phyloP scores from a whole-genome alignment of 2,113 vertebrate species.

The Petroica traversi region DNA sequence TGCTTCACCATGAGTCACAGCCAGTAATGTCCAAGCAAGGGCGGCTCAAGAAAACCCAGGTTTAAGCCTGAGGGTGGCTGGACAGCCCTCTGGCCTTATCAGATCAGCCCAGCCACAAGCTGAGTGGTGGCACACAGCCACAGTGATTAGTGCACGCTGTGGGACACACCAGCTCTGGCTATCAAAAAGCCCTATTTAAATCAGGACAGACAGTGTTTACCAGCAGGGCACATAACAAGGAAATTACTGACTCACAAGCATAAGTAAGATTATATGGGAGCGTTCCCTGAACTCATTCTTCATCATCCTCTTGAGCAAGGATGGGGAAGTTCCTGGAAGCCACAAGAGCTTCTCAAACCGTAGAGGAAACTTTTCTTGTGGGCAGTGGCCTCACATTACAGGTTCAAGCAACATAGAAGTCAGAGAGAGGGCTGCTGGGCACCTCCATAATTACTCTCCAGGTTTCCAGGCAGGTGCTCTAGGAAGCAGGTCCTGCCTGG shows the following conservation, averaged over 20 bases:
- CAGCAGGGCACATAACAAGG: slow-evolving; percentile 5
- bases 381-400: not conserved
- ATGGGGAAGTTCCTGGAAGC: slow-evolving; percentile 24
- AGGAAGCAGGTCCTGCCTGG: not conserved
- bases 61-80: not conserved
- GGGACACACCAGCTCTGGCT: not conserved
- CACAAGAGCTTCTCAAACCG: fast-evolving
- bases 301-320: slow-evolving; percentile 48
- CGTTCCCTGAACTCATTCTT: slow-evolving; percentile 21
- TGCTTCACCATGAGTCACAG: not conserved
- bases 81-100: not conserved
- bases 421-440: not conserved
- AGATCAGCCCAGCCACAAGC: not conserved
- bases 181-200: not conserved
- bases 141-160: not conserved
- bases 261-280: slow-evolving; percentile 44
- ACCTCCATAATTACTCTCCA: not conserved
- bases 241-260: slow-evolving; percentile 36
- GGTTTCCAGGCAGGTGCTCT: not conserved
- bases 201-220: slow-evolving; percentile 26
- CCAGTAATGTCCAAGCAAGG: not conserved
- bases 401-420: not conserved
- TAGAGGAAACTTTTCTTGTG: not conserved
- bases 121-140: not conserved
- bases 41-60: not conserved